Conservation (phyloP, 53 echinoderm and acorn worm species). For the Holothuria leucospilota region DNA sequence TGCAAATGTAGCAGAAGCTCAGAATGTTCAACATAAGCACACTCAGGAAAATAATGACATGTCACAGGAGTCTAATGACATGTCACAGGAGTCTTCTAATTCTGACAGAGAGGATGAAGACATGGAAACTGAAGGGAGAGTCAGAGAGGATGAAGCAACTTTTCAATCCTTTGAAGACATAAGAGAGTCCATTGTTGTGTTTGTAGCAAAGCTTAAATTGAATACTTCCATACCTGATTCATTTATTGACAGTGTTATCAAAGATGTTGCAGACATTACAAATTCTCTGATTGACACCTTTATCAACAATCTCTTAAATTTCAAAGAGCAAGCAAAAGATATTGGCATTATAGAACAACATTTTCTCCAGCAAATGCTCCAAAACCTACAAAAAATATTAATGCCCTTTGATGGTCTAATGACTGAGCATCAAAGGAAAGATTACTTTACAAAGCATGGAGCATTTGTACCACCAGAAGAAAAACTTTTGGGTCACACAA, state of each 20-base stretch:
- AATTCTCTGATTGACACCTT: slow-evolving; percentile 10
- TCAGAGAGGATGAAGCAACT: neutral
- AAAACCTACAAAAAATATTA: slow-evolving; percentile 3
- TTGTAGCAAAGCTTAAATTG: slow-evolving; percentile 27
- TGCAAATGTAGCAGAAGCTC: slow-evolving; percentile 17
- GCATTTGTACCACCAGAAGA: slow-evolving; percentile 4
- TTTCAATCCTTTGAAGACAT: slow-evolving; percentile 5
- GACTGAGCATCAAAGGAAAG: too few species aligned
- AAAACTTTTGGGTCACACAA: slow-evolving; percentile 17
- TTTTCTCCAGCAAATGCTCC: neutral
- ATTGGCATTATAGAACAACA: neutral
- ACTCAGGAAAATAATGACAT: neutral
- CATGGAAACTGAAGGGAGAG: slow-evolving; percentile 14
- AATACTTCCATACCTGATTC: slow-evolving; percentile 27
- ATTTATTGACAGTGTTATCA: slow-evolving; percentile 26
- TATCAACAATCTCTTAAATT: neutral
- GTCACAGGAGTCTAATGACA: neutral
- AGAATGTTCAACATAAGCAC: slow-evolving; percentile 3
- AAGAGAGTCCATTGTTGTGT: slow-evolving; percentile 10
- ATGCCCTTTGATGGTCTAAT: neutral
- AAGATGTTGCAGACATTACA: slow-evolving; percentile 14
- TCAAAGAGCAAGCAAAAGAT: slow-evolving; percentile 9
- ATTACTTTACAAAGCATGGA: neutral
- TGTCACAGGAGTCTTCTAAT: neutral
- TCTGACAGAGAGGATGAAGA: slow-evolving; percentile 7